Base-by-base conservation (phyloP, 1,140 invertebrate species). In the Trichonephila inaurata region DNA sequence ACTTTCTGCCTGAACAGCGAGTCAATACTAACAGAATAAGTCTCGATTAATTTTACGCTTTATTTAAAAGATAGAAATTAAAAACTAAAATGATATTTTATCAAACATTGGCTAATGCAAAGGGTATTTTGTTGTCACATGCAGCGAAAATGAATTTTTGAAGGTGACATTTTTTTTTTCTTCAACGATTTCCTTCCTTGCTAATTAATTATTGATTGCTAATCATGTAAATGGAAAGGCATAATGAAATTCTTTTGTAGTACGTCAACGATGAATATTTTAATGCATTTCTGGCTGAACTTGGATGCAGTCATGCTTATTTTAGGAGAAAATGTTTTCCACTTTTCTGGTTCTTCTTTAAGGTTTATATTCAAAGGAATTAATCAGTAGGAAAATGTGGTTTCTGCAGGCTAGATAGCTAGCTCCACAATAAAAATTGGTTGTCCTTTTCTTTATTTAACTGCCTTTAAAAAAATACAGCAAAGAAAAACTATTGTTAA, bases 11-110 rank as follows among this genome's bases (percentile, higher is more conserved):
- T 62, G 21, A 21, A 69, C 21, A 40, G 18, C 44, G 60, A 89
- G 87, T 82, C 89, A 91, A 91, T 91, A 91, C 40, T 7, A 89
- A 81, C 10, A 72, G 28, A 40, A 21, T 58, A 69, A 77, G 24
- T 82, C 19, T 40, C 58, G 19, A 82, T 91, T 91, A 91, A 91
- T 91, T 91, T 81, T 40, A 44, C 72, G 72, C 89, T 91, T 91
- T 91, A 62, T 91, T 91, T 60, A 81, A 91, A 18, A 72, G n/a
- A 28, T 51, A 14, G 62, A 89, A 89, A 51, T 69, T 24, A 89
- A 89, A 89, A 88, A 88, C 33, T 18, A n/a, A 19, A 64, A 62
- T 21, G 33, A 40, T 60, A 83, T 61, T 88, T 88, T 88, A 88
- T 88, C 86, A 28, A 61, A 33, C 28, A 85, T 44, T 5, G 24